Evolutionary conservation across 37 sponge, comb jelly and placozoan genomes (phyloP), one percentile per base, ranked within the genome.

Genomic region (Geodia barretti): DNA sequence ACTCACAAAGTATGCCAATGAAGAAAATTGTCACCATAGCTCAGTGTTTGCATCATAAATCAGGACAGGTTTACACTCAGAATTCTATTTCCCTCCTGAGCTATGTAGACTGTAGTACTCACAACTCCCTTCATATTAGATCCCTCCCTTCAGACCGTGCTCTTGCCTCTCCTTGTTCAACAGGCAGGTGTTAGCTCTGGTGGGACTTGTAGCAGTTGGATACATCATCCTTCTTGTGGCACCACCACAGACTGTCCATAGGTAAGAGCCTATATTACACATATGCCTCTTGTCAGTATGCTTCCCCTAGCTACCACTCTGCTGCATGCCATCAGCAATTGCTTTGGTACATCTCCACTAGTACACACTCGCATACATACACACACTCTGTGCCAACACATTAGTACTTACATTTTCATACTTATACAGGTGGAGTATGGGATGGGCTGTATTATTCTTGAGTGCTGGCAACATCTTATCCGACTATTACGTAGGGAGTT

Each of bases 301-400:
- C 54, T 14, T 47, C 54, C 7, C 54, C 54, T n/a, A n/a, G n/a
- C n/a, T 73, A 75, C 1, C 90, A 93, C 82, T 93, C 84, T 76
- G 91, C 87, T 60, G 92, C 89, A 33, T 95, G 71, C 34, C 72
- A 79, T 47, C 73, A 84, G 67, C 85, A 87, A 72, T 87, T 92
- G 88, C 88, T 7, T 47, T 7, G 14, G 54, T 47, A 47, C 54
- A 47, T 14, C 54, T 47, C 54, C 54, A 17, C 11, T 47, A 47
- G 14, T 47, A 47, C n/a, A n/a, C n/a, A n/a, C n/a, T n/a, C n/a
- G n/a, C n/a, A n/a, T n/a, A n/a, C n/a, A n/a, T n/a, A n/a, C n/a
- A n/a, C n/a, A n/a, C n/a, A n/a, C n/a, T n/a, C n/a, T n/a, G n/a
- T n/a, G n/a, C n/a, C n/a, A n/a, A n/a, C n/a, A n/a, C n/a, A n/a